phyloP scores from a whole-genome alignment of 2,888 invertebrate species.

The Heliconius hortense region DNA sequence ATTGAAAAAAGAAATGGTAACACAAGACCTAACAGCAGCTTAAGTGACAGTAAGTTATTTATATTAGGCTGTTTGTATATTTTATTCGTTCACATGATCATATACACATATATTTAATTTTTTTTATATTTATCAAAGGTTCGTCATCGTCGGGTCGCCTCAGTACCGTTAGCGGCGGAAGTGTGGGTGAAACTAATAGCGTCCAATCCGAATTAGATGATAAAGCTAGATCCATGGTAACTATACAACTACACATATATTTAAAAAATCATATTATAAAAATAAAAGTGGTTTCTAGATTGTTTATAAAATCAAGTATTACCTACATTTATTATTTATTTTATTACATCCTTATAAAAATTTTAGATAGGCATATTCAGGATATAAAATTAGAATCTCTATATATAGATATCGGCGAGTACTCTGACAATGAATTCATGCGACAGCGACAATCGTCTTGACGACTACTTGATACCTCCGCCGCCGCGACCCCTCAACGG shows the following conservation, averaged over 20 bases:
- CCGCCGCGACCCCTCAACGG: slow-evolving; percentile 81
- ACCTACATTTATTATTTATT: not conserved
- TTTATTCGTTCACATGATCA: not conserved
- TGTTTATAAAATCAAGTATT: not conserved
- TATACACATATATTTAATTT: slow-evolving; percentile 5
- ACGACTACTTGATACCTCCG: slow-evolving; percentile 84
- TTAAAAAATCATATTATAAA: not conserved
- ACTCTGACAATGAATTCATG: slow-evolving; percentile 76
- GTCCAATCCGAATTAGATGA: slow-evolving; percentile 93
- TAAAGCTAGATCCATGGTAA: slow-evolving; percentile 79
- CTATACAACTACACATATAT: slow-evolving; percentile 44
- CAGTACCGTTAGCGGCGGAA: slow-evolving; percentile 91
- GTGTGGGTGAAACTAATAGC: slow-evolving; percentile 90
- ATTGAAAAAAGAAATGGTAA: slow-evolving; percentile 75
- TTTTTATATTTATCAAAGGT: slow-evolving; percentile 63
- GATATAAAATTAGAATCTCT: slow-evolving; percentile 6
- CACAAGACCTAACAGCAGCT: slow-evolving; percentile 74
- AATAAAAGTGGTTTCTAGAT: not conserved
- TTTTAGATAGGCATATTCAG: not conserved
- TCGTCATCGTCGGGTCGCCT: slow-evolving; percentile 92
- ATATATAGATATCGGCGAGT: slow-evolving; percentile 68
- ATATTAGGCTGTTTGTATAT: not conserved
- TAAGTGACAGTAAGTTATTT: slow-evolving; percentile 71
- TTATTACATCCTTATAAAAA: not conserved
- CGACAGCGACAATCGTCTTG: slow-evolving; percentile 72